Conservation (phyloP, 2,113 vertebrate genomes). For the Trematocara macrostoma region DNA sequence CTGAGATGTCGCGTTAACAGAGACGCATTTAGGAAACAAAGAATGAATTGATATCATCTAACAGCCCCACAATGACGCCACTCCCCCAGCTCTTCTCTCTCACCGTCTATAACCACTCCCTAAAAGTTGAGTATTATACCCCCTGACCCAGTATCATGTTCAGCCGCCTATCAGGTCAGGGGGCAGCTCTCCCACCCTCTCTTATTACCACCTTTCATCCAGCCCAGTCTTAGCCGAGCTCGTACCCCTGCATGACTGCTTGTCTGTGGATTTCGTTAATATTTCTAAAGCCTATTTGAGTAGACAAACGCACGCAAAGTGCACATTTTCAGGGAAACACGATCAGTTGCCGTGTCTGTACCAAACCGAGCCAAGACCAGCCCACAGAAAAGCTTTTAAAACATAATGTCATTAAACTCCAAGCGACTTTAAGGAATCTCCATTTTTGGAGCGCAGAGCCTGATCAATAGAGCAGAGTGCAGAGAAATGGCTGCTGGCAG, state of each 20-base stretch:
- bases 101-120: conserved; percentile 26
- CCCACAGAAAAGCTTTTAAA: conserved; percentile 27
- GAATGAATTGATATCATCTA: conserved; percentile 43
- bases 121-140: conserved; percentile 37
- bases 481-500: conserved; percentile 19
- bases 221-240: conserved; percentile 12
- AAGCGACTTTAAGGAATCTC: conserved; percentile 51
- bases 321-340: not conserved
- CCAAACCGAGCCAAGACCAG: conserved; percentile 13
- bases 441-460: conserved; percentile 28
- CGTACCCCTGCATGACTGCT: not conserved
- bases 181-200: conserved; percentile 3
- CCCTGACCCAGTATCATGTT: conserved; percentile 54
- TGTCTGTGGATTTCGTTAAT: conserved; percentile 14
- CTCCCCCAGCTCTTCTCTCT: not conserved
- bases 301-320: not conserved
- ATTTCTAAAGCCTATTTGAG: conserved; percentile 34
- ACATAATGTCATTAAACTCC: conserved; percentile 48
- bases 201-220: conserved; percentile 24
- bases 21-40: conserved; percentile 42
- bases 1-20: not conserved
- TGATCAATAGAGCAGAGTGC: conserved; percentile 49
- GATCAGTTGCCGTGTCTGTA: conserved; percentile 1
- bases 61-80: conserved; percentile 2
- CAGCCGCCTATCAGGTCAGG: conserved; percentile 32